phyloP scores from a whole-genome alignment of 2,797 vertebrate species.

The Pyrocephalus nanus region DNA sequence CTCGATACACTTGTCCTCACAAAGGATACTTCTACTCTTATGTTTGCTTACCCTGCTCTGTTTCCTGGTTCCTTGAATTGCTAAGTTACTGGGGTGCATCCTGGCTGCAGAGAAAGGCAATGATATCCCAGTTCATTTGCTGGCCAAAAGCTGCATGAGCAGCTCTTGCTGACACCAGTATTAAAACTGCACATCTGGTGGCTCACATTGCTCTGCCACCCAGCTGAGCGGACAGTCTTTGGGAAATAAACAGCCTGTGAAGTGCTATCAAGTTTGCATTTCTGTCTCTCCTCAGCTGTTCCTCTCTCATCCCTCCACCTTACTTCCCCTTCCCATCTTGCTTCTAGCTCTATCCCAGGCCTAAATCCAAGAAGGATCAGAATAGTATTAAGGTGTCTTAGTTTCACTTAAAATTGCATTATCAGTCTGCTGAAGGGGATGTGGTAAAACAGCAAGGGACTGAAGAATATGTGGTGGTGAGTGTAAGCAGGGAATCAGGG shows the following conservation, averaged over 20 bases:
- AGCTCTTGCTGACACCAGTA: slow-evolving; percentile 34
- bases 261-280: slow-evolving; percentile 6
- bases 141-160: slow-evolving; percentile 24
- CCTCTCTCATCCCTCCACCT: neutral
- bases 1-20: neutral
- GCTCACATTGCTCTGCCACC: slow-evolving; percentile 3
- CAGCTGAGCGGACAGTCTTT: slow-evolving; percentile 19
- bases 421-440: slow-evolving; percentile 1
- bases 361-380: slow-evolving; percentile 3
- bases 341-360: neutral
- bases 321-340: neutral
- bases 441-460: slow-evolving; percentile 11
- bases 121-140: neutral
- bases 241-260: slow-evolving; percentile 54
- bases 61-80: neutral
- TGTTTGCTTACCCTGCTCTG: neutral
- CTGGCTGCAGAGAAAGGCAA: neutral
- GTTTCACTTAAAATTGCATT: slow-evolving; percentile 25
- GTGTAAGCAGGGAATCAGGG: neutral
- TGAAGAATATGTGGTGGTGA: slow-evolving; percentile 1
- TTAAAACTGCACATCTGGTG: neutral
- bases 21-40: neutral
- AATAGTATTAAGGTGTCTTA: slow-evolving; percentile 20
- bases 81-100: neutral
- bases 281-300: slow-evolving; percentile 13